These are phyloP conservation scores for Microctonus hyperodae DNA, from an alignment of 2,888 invertebrate genomes.

Conservation along the genomic window DNA sequence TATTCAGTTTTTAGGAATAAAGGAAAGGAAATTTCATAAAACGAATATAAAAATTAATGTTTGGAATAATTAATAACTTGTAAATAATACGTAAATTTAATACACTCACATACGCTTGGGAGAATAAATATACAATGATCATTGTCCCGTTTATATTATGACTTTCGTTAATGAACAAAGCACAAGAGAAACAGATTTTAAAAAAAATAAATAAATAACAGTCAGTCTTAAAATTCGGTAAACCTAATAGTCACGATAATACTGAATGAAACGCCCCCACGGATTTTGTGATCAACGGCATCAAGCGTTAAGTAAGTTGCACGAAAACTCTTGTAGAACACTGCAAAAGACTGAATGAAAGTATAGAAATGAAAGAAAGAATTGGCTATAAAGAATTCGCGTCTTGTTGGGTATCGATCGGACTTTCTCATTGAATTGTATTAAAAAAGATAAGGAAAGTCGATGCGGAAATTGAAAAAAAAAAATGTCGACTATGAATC, in stretches of 20 bases:
- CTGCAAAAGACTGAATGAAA: neutral
- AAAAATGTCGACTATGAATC: neutral
- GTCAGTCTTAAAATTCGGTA: slow-evolving; percentile 19
- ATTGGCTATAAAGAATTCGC: neutral
- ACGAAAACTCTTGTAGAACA: neutral
- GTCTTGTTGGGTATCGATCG: neutral
- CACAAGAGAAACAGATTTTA: neutral
- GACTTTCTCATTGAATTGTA: neutral
- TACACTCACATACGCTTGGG: neutral
- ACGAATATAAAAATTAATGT: neutral
- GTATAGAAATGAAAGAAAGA: neutral
- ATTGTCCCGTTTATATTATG: too few species aligned
- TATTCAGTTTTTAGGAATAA: neutral
- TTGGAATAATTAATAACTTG: neutral
- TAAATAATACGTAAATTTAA: neutral
- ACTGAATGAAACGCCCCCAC: slow-evolving; percentile 19
- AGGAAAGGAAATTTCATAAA: neutral
- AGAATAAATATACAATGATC: too few species aligned
- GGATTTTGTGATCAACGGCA: slow-evolving; percentile 8
- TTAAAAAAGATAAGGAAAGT: neutral
- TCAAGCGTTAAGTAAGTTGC: neutral
- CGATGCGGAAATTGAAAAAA: slow-evolving; percentile 5
- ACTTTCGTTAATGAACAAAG: too few species aligned
- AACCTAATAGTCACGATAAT: slow-evolving; percentile 21
- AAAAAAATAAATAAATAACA: neutral